Evolutionary conservation across 2,888 invertebrate genomes (phyloP).

Genomic region (Drosophila siamana): DNA sequence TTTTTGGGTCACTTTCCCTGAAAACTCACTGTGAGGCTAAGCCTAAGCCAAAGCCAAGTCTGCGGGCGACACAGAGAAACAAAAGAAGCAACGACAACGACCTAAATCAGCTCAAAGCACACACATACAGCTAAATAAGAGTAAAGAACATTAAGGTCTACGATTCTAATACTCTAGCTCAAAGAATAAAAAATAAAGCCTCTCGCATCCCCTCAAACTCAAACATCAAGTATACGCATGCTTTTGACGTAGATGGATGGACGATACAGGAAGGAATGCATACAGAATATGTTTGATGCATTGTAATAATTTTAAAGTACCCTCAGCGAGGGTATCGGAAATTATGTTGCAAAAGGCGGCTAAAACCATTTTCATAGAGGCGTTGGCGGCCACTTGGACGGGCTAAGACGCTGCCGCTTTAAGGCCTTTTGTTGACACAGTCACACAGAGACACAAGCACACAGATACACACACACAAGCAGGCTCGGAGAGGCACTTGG

Average conservation of each 20-base stretch:
- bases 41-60: conserved; percentile 24
- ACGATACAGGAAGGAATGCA: neutral
- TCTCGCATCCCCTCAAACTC: neutral
- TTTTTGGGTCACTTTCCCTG: conserved; percentile 38
- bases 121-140: conserved; percentile 4
- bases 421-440: conserved; percentile 58
- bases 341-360: conserved; percentile 3
- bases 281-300: neutral
- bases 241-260: neutral
- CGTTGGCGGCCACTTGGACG: conserved; percentile 47
- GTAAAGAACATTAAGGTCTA: neutral
- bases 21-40: conserved; percentile 16
- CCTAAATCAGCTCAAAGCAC: conserved; percentile 45
- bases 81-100: conserved; percentile 47
- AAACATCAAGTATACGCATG: neutral
- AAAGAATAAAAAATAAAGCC: neutral
- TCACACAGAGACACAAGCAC: conserved; percentile 25
- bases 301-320: neutral
- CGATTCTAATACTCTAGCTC: conserved; percentile 28
- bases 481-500: neutral
- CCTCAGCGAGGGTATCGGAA: neutral
- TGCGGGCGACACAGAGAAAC: conserved; percentile 51
- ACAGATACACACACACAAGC: conserved; percentile 16
- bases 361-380: conserved; percentile 12
- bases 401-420: conserved; percentile 43